Conservation (phyloP, 1,140 invertebrate species). For the Drosophila kohkoa region DNA sequence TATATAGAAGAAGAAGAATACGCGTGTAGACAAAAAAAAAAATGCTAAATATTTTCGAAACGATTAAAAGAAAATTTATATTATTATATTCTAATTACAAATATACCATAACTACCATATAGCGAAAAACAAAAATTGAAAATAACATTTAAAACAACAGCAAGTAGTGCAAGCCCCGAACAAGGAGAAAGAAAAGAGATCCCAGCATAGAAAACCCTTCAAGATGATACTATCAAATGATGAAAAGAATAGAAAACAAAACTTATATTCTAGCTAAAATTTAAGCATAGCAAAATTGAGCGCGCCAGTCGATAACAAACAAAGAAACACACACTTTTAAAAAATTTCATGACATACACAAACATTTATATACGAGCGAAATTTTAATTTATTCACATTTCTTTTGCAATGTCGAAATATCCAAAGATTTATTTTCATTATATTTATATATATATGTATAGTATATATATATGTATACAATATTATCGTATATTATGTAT, state of each 20-base stretch:
- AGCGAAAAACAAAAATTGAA: slow-evolving; percentile 26
- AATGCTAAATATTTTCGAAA: slow-evolving; percentile 33
- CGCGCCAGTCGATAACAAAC: slow-evolving; percentile 17
- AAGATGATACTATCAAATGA: slow-evolving; percentile 23
- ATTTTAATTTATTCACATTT: slow-evolving; percentile 45
- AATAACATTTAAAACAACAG: neutral
- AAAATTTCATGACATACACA: slow-evolving; percentile 42
- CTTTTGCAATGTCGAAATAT: slow-evolving; percentile 38
- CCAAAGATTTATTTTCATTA: slow-evolving; percentile 58
- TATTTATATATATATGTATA: slow-evolving; percentile 19
- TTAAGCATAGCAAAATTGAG: slow-evolving; percentile 61
- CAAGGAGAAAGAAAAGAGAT: slow-evolving; percentile 11
- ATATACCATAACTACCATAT: slow-evolving; percentile 43
- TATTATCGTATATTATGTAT: slow-evolving; percentile 27
- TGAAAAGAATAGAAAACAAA: neutral
- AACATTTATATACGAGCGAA: slow-evolving; percentile 33
- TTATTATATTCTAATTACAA: slow-evolving; percentile 41
- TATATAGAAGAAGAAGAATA: neutral
- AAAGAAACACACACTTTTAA: slow-evolving; percentile 27
- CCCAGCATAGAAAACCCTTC: slow-evolving; percentile 29
- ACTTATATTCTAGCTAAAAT: slow-evolving; percentile 53
- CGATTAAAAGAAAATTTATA: slow-evolving; percentile 41
- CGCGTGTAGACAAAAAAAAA: slow-evolving; percentile 35
- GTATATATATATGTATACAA: slow-evolving; percentile 26
- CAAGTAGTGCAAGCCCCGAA: slow-evolving; percentile 1